These are phyloP conservation scores for Boloria selene DNA, from an alignment of 2,888 invertebrate species.

Conservation along the genomic window DNA sequence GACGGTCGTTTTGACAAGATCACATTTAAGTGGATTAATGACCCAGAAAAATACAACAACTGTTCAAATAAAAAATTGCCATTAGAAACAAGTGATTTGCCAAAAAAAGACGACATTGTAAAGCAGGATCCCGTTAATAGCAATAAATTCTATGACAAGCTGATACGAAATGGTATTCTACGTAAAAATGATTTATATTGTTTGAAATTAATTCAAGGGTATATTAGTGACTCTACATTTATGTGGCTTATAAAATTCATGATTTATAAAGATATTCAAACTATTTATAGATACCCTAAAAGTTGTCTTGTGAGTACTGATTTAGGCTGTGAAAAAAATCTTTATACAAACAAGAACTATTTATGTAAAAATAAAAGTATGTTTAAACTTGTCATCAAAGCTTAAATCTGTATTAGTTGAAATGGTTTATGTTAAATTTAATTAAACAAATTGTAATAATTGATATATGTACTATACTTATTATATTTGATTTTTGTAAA, in stretches of 20 bases:
- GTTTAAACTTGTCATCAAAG: constrained; percentile 10
- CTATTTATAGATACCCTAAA: constrained; percentile 53
- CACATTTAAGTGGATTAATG: constrained; percentile 42
- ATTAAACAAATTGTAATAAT: no score
- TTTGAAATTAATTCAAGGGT: constrained; percentile 50
- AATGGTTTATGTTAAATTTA: no score
- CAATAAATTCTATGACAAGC: constrained; percentile 35
- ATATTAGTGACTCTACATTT: constrained; percentile 44
- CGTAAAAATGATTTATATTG: constrained; percentile 51
- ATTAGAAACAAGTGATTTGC: not conserved
- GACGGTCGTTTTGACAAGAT: constrained; percentile 50
- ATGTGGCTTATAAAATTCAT: constrained; percentile 57
- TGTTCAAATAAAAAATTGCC: constrained; percentile 1
- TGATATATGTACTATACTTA: no score
- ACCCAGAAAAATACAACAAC: constrained; percentile 18
- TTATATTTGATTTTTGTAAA: no score
- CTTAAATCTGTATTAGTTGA: not conserved
- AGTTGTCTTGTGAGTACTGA: constrained; percentile 41
- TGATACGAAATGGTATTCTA: constrained; percentile 44
- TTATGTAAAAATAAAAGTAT: not conserved
- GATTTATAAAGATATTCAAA: constrained; percentile 51
- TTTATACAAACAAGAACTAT: not conserved
- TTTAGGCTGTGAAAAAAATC: constrained; percentile 60
- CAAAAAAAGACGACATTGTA: not conserved
- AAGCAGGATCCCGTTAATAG: not conserved